Conservation (phyloP, 2,888 invertebrate genomes). For the Rhabditophanes sp. region DNA sequence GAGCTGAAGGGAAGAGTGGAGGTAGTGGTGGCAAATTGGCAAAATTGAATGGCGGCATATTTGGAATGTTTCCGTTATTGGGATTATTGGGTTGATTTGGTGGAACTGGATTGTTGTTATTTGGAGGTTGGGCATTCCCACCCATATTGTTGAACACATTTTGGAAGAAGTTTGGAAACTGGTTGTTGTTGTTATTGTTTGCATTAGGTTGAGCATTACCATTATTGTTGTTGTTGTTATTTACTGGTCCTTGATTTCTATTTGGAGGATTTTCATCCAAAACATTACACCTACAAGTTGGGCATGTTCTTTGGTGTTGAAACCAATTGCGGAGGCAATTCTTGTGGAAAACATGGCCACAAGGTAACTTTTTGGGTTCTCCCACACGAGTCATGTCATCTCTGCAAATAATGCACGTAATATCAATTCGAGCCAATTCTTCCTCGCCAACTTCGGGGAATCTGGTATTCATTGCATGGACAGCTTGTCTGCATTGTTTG, state of each 20-base stretch:
- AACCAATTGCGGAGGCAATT: constrained; percentile 96
- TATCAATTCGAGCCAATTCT: constrained; percentile 59
- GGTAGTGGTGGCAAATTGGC: constrained; percentile 3
- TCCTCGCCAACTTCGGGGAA: constrained; percentile 34
- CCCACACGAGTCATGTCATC: constrained; percentile 59
- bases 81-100: no score
- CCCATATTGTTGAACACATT: no score
- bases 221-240: no score
- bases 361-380: constrained; percentile 75
- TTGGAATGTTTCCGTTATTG: neutral
- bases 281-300: constrained; percentile 60
- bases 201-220: no score
- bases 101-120: no score
- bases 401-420: constrained; percentile 95
- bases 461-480: constrained; percentile 42
- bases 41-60: constrained; percentile 4
- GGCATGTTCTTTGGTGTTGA: constrained; percentile 96
- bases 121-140: no score
- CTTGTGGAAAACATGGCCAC: constrained; percentile 97
- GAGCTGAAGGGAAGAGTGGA: constrained; percentile 8
- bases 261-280: no score
- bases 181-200: no score
- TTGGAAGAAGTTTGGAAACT: no score
- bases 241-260: neutral
- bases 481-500: constrained; percentile 59